phyloP scores from a whole-genome alignment of 2,797 vertebrate genomes.

The Chelon labrosus region DNA sequence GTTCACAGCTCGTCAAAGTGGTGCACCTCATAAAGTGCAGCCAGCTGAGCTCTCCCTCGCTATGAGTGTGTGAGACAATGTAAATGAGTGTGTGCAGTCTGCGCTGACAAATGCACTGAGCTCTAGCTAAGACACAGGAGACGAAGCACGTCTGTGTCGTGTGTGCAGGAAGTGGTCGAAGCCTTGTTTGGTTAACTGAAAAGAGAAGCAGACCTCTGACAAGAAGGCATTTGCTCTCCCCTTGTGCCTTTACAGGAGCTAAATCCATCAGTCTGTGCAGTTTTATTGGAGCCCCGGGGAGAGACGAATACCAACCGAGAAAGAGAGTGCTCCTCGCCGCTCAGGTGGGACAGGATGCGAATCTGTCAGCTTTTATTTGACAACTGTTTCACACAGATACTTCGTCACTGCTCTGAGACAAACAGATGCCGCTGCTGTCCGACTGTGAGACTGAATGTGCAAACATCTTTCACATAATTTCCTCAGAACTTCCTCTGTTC shows the following conservation, averaged over 20 bases:
- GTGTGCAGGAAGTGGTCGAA: constrained; percentile 56
- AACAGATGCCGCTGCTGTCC: constrained; percentile 26
- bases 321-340: constrained; percentile 7
- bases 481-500: constrained; percentile 8
- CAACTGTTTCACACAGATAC: constrained; percentile 31
- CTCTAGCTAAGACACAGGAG: constrained; percentile 25
- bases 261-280: constrained; percentile 34
- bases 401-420: constrained; percentile 30
- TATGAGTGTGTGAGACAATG: not conserved
- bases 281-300: constrained; percentile 33
- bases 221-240: constrained; percentile 27
- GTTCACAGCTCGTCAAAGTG: constrained; percentile 47
- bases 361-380: constrained; percentile 58
- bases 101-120: constrained; percentile 27
- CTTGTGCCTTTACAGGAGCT: constrained; percentile 21
- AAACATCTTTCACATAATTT: constrained; percentile 22
- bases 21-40: constrained; percentile 21
- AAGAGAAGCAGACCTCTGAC: constrained; percentile 36
- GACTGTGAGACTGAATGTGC: constrained; percentile 24
- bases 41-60: constrained; percentile 12
- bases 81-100: constrained; percentile 1
- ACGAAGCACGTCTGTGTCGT: not conserved
- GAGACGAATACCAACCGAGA: constrained; percentile 17
- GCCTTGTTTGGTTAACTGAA: constrained; percentile 29
- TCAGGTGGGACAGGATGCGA: constrained; percentile 18